These are phyloP conservation scores for Aradophagus sp. DNA, from an alignment of 1,140 invertebrate genomes.

Conservation along the genomic window DNA sequence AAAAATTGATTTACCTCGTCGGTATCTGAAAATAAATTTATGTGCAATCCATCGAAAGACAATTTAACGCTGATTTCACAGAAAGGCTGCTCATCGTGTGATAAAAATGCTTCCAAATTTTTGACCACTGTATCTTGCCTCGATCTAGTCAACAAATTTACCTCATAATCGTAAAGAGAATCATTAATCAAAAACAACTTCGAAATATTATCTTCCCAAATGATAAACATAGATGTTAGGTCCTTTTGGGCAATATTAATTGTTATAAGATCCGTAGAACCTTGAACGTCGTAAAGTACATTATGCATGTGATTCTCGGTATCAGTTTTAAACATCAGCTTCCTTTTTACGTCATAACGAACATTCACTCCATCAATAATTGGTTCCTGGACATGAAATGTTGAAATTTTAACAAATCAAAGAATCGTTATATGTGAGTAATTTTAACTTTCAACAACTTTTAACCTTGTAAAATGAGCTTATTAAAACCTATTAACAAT, in stretches of 20 bases:
- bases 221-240: constrained; percentile 80
- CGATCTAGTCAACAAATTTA: constrained; percentile 15
- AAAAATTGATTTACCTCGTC: constrained; percentile 78
- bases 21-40: constrained; percentile 83
- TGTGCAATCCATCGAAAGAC: constrained; percentile 80
- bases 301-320: constrained; percentile 63
- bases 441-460: too few species aligned
- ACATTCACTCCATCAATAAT: constrained; percentile 85
- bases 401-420: constrained; percentile 1
- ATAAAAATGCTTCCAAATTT: constrained; percentile 84
- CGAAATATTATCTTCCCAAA: constrained; percentile 81
- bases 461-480: too few species aligned
- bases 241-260: constrained; percentile 84
- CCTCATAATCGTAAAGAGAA: constrained; percentile 23
- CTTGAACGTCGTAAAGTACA: constrained; percentile 79
- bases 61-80: constrained; percentile 78
- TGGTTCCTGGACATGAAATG: constrained; percentile 77
- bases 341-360: constrained; percentile 83
- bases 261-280: constrained; percentile 80
- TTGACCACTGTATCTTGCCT: constrained; percentile 79
- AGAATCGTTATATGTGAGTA: too few species aligned
- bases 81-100: constrained; percentile 76
- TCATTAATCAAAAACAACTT: constrained; percentile 52
- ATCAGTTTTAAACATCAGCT: constrained; percentile 69
- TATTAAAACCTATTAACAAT: too few species aligned